Evolutionary conservation across 2,113 vertebrate genomes (phyloP), one percentile per base, ranked within the genome.

Genomic region (Neofelis nebulosa): DNA sequence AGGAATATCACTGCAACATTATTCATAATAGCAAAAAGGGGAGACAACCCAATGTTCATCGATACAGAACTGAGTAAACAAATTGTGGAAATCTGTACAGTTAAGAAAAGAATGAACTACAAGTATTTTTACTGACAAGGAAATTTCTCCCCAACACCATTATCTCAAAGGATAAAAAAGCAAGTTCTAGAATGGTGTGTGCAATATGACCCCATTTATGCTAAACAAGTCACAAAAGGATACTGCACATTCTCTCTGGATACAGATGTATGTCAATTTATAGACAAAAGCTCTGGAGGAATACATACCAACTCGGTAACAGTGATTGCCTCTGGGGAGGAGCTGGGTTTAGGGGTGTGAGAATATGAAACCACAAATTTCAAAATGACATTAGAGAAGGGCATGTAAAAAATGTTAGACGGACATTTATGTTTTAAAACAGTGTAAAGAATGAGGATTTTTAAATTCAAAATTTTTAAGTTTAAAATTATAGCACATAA

Each of bases 401-500:
- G 55, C 16, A 4, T 69, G 23, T 27, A 41, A 92, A 89, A 95
- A 71, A 79, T 73, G 48, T 69, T 89, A 41, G 76, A 65, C 21
- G 31, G 38, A 38, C 7, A 8, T 84, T 76, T 33, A 36, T 8
- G 2, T 96, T 89, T 38, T 48, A 13, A 96, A 76, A 52, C 15
- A 66, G 45, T 88, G 48, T 83, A 66, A 94, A 91, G 63, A 91
- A 94, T 78, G 61, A 95, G 71, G 25, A 45, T 41, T 94, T 96
- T 9, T 6, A 23, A 61, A 61, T 61, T 3, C 21, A 61, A 61
- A 55, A 48, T 55, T 95, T 97, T 94, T 92, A 87, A 92, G 33
- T 87, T 92, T 96, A 84, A 93, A 94, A 95, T 94, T 73, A 55
- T 66, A 87, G 50, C 48, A 89, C 33, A 23, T 94, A 52, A 69